These are phyloP conservation scores for Bufotes viridis DNA, from an alignment of 2,797 vertebrate genomes.

Conservation along the genomic window DNA sequence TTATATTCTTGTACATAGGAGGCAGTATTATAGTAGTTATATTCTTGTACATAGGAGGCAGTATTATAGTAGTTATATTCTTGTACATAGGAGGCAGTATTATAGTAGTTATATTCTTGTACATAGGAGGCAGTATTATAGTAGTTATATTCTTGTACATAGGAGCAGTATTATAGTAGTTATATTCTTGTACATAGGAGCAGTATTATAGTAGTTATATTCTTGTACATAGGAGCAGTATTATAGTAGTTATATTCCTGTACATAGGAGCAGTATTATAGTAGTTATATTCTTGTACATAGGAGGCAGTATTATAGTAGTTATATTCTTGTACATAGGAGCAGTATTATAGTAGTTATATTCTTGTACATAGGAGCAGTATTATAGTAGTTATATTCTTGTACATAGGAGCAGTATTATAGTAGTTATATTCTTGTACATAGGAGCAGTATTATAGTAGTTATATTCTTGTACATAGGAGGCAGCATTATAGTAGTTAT, in stretches of 20 bases:
- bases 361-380: neutral
- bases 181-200: neutral
- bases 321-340: conserved; percentile 1
- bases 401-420: no score
- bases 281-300: neutral
- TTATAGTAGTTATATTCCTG: conserved; percentile 10
- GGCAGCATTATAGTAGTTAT: conserved; percentile 14
- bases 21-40: no score
- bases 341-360: conserved; percentile 13
- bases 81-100: neutral
- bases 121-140: neutral
- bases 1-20: no score
- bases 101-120: neutral
- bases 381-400: neutral
- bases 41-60: no score
- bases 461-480: neutral
- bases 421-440: neutral
- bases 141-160: neutral
- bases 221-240: conserved; percentile 2
- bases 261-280: neutral
- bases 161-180: neutral
- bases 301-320: neutral
- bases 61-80: no score
- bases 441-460: conserved; percentile 1
- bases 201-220: conserved; percentile 8